phyloP scores from a whole-genome alignment of 2,113 vertebrate genomes.

The Cardinalis cardinalis region DNA sequence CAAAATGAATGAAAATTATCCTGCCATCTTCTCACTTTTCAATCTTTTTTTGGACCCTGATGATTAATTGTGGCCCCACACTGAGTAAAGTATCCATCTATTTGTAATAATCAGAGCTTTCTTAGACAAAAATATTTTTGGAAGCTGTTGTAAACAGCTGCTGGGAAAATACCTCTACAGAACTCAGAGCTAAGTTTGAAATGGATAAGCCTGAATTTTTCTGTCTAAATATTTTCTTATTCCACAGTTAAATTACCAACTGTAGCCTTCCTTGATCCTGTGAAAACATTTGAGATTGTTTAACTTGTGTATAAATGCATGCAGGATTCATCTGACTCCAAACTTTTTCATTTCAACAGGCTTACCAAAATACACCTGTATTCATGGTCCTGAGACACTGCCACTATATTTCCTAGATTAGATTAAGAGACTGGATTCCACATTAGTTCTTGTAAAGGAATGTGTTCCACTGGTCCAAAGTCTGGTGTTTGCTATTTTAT shows the following conservation, averaged over 20 bases:
- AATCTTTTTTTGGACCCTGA: not conserved
- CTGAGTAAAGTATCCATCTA: not conserved
- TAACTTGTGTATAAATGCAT: not conserved
- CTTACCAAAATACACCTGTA: not conserved
- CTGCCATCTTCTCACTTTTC: not conserved
- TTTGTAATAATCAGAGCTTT: not conserved
- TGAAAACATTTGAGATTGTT: not conserved
- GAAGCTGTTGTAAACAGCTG: not conserved
- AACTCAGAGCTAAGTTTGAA: not conserved
- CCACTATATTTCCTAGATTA: not conserved
- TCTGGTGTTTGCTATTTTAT: not conserved
- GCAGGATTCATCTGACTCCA: not conserved
- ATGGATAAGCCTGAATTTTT: not conserved
- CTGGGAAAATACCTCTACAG: not conserved
- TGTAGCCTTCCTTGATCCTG: not conserved
- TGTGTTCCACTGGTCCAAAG: not conserved
- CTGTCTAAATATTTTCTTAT: not conserved
- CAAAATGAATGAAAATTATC: conserved; percentile 18
- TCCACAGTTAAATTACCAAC: not conserved
- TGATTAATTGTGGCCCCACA: not conserved
- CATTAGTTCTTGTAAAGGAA: not conserved
- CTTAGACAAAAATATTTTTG: not conserved
- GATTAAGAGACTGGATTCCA: not conserved
- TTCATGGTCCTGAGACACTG: not conserved
- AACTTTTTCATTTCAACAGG: not conserved